Conservation (phyloP, 1,140 invertebrate species). For the Berghia stephanieae region DNA sequence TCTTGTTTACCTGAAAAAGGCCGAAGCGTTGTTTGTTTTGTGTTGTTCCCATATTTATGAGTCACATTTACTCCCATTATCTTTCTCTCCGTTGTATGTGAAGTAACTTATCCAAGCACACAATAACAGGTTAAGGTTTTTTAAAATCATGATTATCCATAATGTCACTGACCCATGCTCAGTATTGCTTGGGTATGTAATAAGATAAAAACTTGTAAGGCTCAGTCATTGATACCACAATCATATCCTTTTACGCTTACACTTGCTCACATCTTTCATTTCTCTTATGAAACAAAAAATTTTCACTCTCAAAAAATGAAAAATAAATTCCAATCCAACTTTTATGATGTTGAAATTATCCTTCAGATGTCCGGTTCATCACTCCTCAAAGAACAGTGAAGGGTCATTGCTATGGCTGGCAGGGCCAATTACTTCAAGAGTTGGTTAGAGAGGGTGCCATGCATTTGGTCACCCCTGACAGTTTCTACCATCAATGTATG, state of each 20-base stretch:
- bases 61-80: too few relatives aligned
- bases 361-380: constrained; percentile 17
- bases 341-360: neutral
- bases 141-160: too few relatives aligned
- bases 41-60: too few relatives aligned
- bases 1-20: too few relatives aligned
- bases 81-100: too few relatives aligned
- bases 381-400: neutral
- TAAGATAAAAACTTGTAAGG: too few relatives aligned
- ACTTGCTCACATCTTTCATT: constrained; percentile 56
- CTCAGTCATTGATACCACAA: too few relatives aligned
- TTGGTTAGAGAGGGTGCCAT: constrained; percentile 74
- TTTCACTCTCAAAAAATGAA: neutral
- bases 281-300: neutral
- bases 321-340: neutral
- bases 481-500: constrained; percentile 73
- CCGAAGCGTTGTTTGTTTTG: too few relatives aligned
- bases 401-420: constrained; percentile 24
- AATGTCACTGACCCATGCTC: too few relatives aligned
- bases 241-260: constrained; percentile 15
- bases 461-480: constrained; percentile 75
- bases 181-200: too few relatives aligned
- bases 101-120: too few relatives aligned
- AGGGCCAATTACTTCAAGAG: constrained; percentile 68
- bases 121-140: too few relatives aligned